These are phyloP conservation scores for Serripes groenlandicus DNA, from an alignment of 2,888 invertebrate genomes.

Conservation along the genomic window DNA sequence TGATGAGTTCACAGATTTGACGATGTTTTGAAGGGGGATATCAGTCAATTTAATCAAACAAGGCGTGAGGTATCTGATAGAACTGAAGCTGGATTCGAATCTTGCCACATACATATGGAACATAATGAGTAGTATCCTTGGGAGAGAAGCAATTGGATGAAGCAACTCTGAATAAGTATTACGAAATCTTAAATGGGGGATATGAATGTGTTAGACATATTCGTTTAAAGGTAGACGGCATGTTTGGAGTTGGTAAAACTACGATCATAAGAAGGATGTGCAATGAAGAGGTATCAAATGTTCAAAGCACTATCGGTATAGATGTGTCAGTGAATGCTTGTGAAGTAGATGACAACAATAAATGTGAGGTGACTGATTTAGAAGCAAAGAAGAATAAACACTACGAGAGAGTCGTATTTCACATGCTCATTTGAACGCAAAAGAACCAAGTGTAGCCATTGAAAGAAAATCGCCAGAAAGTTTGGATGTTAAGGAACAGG, in stretches of 20 bases:
- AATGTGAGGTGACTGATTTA: not conserved
- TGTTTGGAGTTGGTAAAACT: conserved; percentile 13
- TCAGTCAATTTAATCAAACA: conserved; percentile 9
- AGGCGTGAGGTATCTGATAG: not conserved
- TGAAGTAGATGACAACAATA: conserved; percentile 5
- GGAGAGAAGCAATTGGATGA: not conserved
- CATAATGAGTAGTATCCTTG: not conserved
- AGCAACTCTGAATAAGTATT: conserved; percentile 2
- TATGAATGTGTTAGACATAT: not conserved
- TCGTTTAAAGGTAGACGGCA: not conserved
- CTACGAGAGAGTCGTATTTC: conserved; percentile 27
- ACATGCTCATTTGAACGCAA: no score
- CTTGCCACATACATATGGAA: not conserved
- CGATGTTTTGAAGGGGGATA: conserved; percentile 7
- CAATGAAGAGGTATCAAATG: not conserved
- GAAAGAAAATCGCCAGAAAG: not conserved
- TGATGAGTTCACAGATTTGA: not conserved
- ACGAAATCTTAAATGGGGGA: not conserved
- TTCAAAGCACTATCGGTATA: not conserved
- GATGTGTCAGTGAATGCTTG: conserved; percentile 4
- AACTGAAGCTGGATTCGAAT: not conserved
- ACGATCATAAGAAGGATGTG: not conserved
- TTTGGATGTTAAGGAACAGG: not conserved
- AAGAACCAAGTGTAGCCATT: no score
- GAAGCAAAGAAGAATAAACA: not conserved